These are phyloP conservation scores for Rhagonycha fulva DNA, from an alignment of 2,888 invertebrate species.

Conservation along the genomic window DNA sequence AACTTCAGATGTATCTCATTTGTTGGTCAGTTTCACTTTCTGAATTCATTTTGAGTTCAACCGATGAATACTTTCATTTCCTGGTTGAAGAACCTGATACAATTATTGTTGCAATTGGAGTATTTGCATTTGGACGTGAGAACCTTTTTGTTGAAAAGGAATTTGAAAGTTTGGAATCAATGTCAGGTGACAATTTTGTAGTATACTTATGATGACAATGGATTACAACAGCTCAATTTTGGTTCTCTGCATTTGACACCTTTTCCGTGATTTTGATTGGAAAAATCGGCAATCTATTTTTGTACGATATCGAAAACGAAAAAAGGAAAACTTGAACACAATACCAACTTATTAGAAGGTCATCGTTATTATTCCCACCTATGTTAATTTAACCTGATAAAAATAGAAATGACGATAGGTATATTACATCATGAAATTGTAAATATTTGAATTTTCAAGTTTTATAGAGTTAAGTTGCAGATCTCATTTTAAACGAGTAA, in stretches of 20 bases:
- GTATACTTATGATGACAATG: not conserved
- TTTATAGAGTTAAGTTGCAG: not conserved
- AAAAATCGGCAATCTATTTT: not conserved
- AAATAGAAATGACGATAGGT: constrained; percentile 30
- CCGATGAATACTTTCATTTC: constrained; percentile 25
- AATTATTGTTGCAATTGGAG: not conserved
- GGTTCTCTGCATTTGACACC: not conserved
- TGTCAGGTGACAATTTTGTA: not conserved
- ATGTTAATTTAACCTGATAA: constrained; percentile 28
- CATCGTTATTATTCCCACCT: constrained; percentile 20
- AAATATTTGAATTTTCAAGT: constrained; percentile 26
- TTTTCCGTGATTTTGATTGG: not conserved
- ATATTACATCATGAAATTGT: constrained; percentile 26
- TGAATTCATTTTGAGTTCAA: constrained; percentile 10
- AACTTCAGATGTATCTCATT: not conserved
- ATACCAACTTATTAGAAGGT: constrained; percentile 15
- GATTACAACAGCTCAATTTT: not conserved
- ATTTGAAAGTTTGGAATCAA: not conserved
- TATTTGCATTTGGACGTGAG: not conserved
- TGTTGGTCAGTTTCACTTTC: constrained; percentile 25
- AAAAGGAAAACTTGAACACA: constrained; percentile 6
- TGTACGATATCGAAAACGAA: not conserved
- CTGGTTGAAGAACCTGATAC: constrained; percentile 36
- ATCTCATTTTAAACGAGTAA: not conserved
- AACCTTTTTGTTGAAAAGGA: not conserved